phyloP scores from a whole-genome alignment of 2,113 vertebrate genomes.

The Trematocara unimaculatum region DNA sequence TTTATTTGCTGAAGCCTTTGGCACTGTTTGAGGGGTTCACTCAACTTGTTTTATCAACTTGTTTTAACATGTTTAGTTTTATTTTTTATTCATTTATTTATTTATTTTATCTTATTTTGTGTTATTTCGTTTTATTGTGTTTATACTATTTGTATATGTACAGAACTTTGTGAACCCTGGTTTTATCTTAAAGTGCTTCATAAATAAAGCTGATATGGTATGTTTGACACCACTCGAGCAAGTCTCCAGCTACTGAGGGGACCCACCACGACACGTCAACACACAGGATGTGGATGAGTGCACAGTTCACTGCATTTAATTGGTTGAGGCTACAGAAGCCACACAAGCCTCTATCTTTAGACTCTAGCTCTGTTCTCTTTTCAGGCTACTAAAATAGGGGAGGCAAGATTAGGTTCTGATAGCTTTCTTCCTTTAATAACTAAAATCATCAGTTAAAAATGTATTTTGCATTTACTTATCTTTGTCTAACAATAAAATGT shows the following conservation, averaged over 20 bases:
- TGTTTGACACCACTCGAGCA: background rate
- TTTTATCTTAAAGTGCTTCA: fast-evolving
- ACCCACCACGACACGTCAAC: background rate
- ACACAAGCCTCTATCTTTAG: fast-evolving
- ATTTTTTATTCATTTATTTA: background rate
- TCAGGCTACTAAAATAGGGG: fast-evolving
- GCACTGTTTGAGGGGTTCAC: fast-evolving
- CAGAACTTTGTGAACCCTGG: background rate
- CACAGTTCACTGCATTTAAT: background rate
- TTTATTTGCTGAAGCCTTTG: background rate
- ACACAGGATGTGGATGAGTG: background rate
- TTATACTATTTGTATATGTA: background rate
- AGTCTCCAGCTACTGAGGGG: background rate
- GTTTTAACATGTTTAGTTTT: background rate
- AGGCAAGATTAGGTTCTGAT: fast-evolving
- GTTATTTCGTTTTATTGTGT: background rate
- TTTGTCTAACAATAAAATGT: background rate
- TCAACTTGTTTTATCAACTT: background rate
- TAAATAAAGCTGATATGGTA: background rate
- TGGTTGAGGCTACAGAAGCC: background rate
- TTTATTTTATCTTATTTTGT: background rate
- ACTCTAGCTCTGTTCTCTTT: background rate
- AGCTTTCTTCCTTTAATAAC: background rate
- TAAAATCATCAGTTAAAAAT: background rate
- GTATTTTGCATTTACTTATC: background rate